Evolutionary conservation across 2,113 vertebrate species (phyloP), one percentile per base, ranked within the genome.

Genomic region (Gyps fulvus): DNA sequence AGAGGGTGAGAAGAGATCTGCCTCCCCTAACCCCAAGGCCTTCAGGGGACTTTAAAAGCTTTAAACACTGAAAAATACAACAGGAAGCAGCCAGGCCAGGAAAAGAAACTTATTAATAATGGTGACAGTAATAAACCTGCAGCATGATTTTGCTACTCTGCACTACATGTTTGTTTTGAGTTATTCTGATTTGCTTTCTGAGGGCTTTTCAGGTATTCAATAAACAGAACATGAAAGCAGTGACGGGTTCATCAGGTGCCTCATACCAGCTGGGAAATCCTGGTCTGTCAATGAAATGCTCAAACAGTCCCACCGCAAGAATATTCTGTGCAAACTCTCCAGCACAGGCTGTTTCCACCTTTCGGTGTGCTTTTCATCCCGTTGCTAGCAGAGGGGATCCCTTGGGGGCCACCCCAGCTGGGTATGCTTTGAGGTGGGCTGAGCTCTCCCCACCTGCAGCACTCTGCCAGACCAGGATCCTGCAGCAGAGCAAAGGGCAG

Each of bases 151-250:
- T 74, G 67, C 89, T 89, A 89, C 90, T 92, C 70, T 38, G 82
- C 2, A 14, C 65, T 69, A 61, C 58, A 2, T 1, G 0, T 61
- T 87, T 76, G 61, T 57, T 96, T 67, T 58, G 66, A 89, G 70
- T 90, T 87, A 70, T 89, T 78, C 89, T 89, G 17, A 19, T 84
- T 95, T 95, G 82, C 83, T 89, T 95, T 92, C 11, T 2, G 57
- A 97, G 81, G 38, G 29, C 38, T 82, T 90, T 91, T 87, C 94
- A 69, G 93, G 77, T 76, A 42, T 88, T 80, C 83, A 87, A 79
- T 65, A 72, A 95, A 59, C 1, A 8, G 92, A 95, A 92, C 73
- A 61, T 42, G 83, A 79, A 76, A 89, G 93, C 63, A 69, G 69
- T 34, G 73, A 87, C 80, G 69, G 90, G 77, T 79, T 92, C 80